Evolutionary conservation across 2,113 vertebrate species (phyloP).

Genomic region (Percina caprodes): DNA sequence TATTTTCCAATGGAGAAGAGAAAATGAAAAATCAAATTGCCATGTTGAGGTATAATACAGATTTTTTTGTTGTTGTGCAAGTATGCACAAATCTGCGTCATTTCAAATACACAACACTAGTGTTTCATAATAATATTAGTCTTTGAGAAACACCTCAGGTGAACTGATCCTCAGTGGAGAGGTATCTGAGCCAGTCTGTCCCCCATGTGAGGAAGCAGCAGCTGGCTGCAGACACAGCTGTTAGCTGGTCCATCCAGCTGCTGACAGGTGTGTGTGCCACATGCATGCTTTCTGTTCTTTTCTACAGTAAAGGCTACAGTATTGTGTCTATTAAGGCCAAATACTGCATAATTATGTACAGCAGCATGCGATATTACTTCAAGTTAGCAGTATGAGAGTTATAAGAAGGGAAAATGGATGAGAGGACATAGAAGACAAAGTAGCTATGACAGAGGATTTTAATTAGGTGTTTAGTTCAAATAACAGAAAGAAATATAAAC

Average conservation of each 20-base stretch:
- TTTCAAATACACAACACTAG: neutral
- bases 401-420: neutral
- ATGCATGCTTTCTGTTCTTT: neutral
- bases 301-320: neutral
- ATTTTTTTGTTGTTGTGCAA: too few relatives aligned
- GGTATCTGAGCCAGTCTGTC: constrained; percentile 14
- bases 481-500: neutral
- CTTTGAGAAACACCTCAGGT: neutral
- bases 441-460: too few relatives aligned
- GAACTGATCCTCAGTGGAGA: constrained; percentile 10
- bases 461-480: neutral
- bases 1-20: neutral
- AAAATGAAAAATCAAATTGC: neutral
- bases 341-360: neutral
- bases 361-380: neutral
- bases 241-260: constrained; percentile 7
- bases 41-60: too few relatives aligned
- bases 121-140: neutral
- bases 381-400: neutral
- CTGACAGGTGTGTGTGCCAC: constrained; percentile 38
- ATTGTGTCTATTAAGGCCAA: neutral
- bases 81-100: neutral
- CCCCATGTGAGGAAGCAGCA: constrained; percentile 38
- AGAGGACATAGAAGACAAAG: neutral
- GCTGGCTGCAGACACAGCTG: constrained; percentile 57